Evolutionary conservation across 1,140 invertebrate species (phyloP), one percentile per base, ranked within the genome.

Genomic region (Cotesia glomerata): DNA sequence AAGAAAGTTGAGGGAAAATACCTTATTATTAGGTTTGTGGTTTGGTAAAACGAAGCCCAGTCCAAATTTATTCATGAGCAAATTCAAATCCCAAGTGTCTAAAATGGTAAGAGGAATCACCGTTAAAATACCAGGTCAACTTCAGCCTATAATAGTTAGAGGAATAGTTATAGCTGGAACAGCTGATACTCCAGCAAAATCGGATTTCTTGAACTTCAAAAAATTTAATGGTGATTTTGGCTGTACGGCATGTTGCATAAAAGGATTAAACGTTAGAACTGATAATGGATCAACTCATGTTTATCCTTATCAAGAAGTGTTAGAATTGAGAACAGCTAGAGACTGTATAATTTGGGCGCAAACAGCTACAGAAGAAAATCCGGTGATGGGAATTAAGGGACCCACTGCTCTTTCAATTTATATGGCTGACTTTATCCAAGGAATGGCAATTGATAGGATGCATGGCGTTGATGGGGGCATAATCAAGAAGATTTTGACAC

Each of bases 21-120:
- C 76, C 11, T 56, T 82, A 13, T 58, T 82, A 8, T 70, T 54
- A 51, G 75, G 71, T 9, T 61, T 79, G 3, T 77, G 77, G 78
- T 75, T 75, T 65, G 69, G 76, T 11, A 14, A 69, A 26, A 51
- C 51, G 32, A 78, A 78, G 64, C 74, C 77, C 16, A 67, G 71
- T 73, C 52, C 72, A 4, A 69, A 52, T 62, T 64, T 7, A 9
- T 75, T 76, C 56, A 70, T 73, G 36, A 56, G 71, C 66, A 71
- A 34, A n/a, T 69, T 76, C 39, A 16, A 35, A 0, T 56, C 74
- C 56, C 49, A 71, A 69, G 68, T 77, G 65, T 35, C 56, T 71
- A 59, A 72, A 72, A 54, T 72, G 74, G 11, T 34, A 59, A 54
- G 69, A 52, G 34, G 74, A 52, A 58, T 68, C 68, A 34, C 11